Evolutionary conservation across 2,113 vertebrate genomes (phyloP), one percentile per base, ranked within the genome.

Genomic region (Chaetura pelagica): DNA sequence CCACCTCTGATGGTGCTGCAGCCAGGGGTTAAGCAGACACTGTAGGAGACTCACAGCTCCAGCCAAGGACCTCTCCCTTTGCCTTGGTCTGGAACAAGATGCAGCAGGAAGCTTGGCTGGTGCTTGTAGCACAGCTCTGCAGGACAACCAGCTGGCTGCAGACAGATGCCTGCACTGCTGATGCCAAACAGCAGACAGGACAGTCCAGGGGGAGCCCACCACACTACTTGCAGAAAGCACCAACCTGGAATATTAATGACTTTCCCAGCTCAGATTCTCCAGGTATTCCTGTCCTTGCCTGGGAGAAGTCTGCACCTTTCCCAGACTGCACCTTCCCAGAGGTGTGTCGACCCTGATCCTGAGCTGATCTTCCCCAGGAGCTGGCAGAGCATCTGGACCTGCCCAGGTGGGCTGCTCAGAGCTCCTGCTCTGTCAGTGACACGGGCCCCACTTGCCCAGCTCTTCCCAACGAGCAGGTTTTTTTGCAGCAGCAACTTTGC

Each of bases 171-270:
- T 84, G 72, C 63, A 16, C 12, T 0, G 1, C 67, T 80, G 63
- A 16, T 76, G 46, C 71, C 72, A 59, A 72, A 20, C 7, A 68
- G 23, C 58, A 32, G 44, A 30, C 67, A 80, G 72, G 63, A 34
- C 48, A 63, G 22, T 55, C 44, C 87, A 79, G 71, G 38, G 64
- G 62, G 42, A 90, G 72, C 42, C 72, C 12, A 2, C 32, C 75
- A 82, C 69, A 52, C 59, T 55, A 71, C 74, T 90, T 78, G 40
- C 78, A 87, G 35, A 66, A 42, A 91, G 77, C 73, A 92, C 59
- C 63, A 49, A 35, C 46, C 32, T 30, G 3, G 12, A 34, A n/a
- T 2, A 7, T 8, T 4, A 46, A 51, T 61, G 8, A 51, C 32
- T 61, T 69, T 32, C 29, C 40, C 35, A 48, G 38, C 32, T 73